Evolutionary conservation across 2,888 invertebrate species (phyloP).

Genomic region (Rhyacophila evoluta): DNA sequence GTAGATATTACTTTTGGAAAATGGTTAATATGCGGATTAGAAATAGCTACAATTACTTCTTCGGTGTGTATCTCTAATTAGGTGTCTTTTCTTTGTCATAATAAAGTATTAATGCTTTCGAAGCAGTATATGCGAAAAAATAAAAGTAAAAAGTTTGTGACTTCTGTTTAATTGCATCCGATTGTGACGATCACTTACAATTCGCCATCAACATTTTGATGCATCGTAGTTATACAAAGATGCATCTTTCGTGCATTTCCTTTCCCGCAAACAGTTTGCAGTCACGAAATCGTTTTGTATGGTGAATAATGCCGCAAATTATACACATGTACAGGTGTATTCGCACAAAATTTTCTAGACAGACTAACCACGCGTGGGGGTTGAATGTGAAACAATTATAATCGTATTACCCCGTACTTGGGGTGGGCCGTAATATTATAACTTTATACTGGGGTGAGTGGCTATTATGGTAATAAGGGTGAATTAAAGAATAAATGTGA

Average conservation of each 20-base stretch:
- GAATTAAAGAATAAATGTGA: conserved; percentile 7
- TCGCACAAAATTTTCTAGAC: conserved; percentile 9
- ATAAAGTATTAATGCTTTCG: no score
- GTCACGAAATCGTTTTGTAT: background rate
- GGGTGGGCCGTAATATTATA: conserved; percentile 15
- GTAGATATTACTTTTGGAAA: no score
- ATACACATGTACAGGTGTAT: background rate
- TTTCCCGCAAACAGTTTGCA: background rate
- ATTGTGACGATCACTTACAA: no score
- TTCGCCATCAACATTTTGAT: no score
- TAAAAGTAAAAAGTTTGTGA: no score
- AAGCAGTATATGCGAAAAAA: no score
- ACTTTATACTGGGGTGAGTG: conserved; percentile 4
- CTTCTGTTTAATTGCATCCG: no score
- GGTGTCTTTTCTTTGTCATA: no score
- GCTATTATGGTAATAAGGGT: conserved; percentile 19
- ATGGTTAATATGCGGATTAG: no score
- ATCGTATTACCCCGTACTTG: conserved; percentile 45
- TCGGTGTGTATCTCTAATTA: no score
- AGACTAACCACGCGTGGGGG: background rate
- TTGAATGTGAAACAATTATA: conserved; percentile 48
- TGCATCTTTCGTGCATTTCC: background rate
- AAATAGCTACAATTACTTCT: no score
- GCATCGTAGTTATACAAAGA: background rate
- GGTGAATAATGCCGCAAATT: background rate